Conservation (phyloP, 2,888 invertebrate genomes). For the Hoplodrina blanda region DNA sequence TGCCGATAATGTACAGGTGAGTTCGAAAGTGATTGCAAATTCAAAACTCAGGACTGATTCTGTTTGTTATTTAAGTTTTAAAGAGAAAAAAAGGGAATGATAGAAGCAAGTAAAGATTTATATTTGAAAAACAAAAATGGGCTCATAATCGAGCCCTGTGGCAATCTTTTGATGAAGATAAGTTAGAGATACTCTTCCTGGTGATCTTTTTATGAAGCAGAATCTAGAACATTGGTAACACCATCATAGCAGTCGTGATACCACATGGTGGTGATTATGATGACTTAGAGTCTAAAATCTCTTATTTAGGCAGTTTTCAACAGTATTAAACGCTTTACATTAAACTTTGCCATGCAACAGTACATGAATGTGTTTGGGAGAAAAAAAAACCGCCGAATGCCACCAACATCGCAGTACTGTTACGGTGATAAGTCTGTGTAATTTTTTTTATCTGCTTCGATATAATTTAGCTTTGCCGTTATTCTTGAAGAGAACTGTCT, state of each 20-base stretch:
- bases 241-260: too few relatives aligned
- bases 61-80: neutral
- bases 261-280: too few relatives aligned
- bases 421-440: conserved; percentile 64
- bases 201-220: neutral
- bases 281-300: neutral
- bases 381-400: conserved; percentile 63
- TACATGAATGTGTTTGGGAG: conserved; percentile 59
- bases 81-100: neutral
- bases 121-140: neutral
- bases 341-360: conserved; percentile 26
- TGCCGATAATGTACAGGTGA: conserved; percentile 59
- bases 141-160: neutral
- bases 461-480: conserved; percentile 64
- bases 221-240: neutral
- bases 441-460: conserved; percentile 62
- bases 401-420: conserved; percentile 65
- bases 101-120: too few relatives aligned
- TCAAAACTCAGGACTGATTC: neutral
- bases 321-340: conserved; percentile 15
- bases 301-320: neutral
- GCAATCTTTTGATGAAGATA: neutral
- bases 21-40: conserved; percentile 37
- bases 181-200: fast-evolving
- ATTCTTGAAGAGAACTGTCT: conserved; percentile 51